Percentiles rank a stretch among this genome's conserved stretches.
Conservation (phyloP, 2,797 vertebrate species). For the Poeciliopsis presidionis region DNA sequence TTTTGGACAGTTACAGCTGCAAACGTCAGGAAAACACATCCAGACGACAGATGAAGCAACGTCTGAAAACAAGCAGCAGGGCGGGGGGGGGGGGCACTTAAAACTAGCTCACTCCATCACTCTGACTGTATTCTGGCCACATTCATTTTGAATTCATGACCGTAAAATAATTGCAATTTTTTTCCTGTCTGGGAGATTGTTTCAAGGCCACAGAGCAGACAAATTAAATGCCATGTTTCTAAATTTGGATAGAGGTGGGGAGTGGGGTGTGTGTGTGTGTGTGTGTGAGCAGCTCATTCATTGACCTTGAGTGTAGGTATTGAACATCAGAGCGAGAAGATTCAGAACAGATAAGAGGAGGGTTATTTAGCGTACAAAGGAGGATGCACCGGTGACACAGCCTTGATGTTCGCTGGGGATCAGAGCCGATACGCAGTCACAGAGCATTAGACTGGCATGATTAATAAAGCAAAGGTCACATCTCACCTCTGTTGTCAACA, state of each 20-base stretch:
- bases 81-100: background rate
- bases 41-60: conserved; percentile 17
- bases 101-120: conserved; percentile 21
- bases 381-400: conserved; percentile 26
- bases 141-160: conserved; percentile 43
- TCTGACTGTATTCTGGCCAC: background rate
- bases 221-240: conserved; percentile 47
- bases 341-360: conserved; percentile 27
- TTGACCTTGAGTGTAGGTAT: conserved; percentile 51
- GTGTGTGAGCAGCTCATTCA: conserved; percentile 33
- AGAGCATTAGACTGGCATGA: conserved; percentile 24
- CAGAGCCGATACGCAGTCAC: conserved; percentile 27
- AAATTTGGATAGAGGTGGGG: conserved; percentile 35
- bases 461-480: conserved; percentile 37
- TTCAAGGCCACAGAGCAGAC: conserved; percentile 22
- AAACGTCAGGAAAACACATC: background rate
- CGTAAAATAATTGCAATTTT: conserved; percentile 39
- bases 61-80: conserved; percentile 19
- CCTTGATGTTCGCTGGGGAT: conserved; percentile 20
- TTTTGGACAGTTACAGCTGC: background rate
- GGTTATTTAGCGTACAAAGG: conserved; percentile 27
- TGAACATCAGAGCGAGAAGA: conserved; percentile 43
- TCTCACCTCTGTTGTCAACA: conserved; percentile 17
- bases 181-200: conserved; percentile 34
- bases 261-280: background rate